Percentiles rank a stretch among this genome's conserved stretches.
phyloP scores from a whole-genome alignment of 2,888 invertebrate genomes.

The Meganola albula region DNA sequence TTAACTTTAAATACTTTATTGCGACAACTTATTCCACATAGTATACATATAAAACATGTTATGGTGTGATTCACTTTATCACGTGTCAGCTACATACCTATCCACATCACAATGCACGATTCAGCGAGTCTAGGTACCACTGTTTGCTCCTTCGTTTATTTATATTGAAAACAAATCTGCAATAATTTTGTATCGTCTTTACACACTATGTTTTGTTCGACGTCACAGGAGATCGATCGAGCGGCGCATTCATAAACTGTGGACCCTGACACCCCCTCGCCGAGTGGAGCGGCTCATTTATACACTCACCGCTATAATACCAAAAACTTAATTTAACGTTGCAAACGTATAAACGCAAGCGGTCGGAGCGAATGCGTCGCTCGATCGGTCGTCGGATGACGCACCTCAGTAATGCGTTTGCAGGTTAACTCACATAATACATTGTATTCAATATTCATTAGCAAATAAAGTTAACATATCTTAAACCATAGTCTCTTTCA shows the following conservation, averaged over 20 bases:
- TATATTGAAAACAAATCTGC: constrained; percentile 65
- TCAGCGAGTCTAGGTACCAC: constrained; percentile 53
- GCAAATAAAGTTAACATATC: constrained; percentile 78
- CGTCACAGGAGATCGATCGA: constrained; percentile 64
- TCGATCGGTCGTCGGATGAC: constrained; percentile 63
- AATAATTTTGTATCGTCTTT: constrained; percentile 68
- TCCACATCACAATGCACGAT: constrained; percentile 74
- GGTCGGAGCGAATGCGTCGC: constrained; percentile 38
- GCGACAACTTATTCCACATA: constrained; percentile 77
- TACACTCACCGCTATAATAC: constrained; percentile 31
- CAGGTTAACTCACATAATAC: constrained; percentile 74
- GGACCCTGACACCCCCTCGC: constrained; percentile 42
- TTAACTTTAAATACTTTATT: constrained; percentile 78
- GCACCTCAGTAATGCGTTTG: constrained; percentile 61
- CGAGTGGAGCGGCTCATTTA: constrained; percentile 36
- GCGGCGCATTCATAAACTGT: constrained; percentile 45
- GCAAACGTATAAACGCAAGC: constrained; percentile 23
- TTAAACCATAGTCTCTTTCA: constrained; percentile 78
- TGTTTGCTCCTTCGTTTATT: constrained; percentile 37
- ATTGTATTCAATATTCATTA: constrained; percentile 73
- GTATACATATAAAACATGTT: constrained; percentile 77
- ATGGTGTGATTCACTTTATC: constrained; percentile 74
- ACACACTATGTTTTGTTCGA: constrained; percentile 74
- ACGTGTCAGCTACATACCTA: constrained; percentile 72
- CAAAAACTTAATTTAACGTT: constrained; percentile 26